A percentile compares a stretch with the other conserved stretches of the same genome.
These are phyloP conservation scores for Callipepla squamata DNA, from an alignment of 2,113 vertebrate species.

Conservation along the genomic window DNA sequence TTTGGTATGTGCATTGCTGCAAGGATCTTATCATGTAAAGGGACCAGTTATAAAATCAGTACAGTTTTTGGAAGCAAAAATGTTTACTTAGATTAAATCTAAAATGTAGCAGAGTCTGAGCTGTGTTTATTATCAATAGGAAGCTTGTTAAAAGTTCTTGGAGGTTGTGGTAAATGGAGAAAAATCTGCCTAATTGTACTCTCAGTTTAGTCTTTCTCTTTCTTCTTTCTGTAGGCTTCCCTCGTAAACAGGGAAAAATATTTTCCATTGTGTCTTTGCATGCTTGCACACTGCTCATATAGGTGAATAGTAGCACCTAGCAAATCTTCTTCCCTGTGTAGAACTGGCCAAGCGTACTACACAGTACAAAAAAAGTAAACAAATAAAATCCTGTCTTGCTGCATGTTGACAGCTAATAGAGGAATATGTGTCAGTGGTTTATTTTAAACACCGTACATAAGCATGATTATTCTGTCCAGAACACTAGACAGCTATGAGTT, in stretches of 20 bases:
- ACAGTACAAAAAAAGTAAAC: not conserved
- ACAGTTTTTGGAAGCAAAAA: not conserved
- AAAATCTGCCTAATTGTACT: not conserved
- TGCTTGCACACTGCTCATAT: too few relatives aligned
- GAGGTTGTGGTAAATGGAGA: not conserved
- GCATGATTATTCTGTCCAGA: not conserved
- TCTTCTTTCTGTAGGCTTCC: not conserved
- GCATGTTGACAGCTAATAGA: not conserved
- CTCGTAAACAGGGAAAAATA: not conserved
- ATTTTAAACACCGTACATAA: not conserved
- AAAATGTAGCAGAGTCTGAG: not conserved
- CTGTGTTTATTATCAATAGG: not conserved
- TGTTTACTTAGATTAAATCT: not conserved
- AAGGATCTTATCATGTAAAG: not conserved
- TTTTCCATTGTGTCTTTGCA: too few relatives aligned
- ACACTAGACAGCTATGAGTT: not conserved
- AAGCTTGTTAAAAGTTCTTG: not conserved
- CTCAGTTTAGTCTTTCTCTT: not conserved
- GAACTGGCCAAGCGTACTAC: not conserved
- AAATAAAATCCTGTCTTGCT: not conserved
- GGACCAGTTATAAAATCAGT: not conserved
- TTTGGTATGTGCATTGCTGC: not conserved
- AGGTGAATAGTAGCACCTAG: not conserved
- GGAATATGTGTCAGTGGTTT: not conserved
- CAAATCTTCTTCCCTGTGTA: not conserved